Evolutionary conservation across 2,888 invertebrate genomes (phyloP).

Genomic region (Molanna angustata): DNA sequence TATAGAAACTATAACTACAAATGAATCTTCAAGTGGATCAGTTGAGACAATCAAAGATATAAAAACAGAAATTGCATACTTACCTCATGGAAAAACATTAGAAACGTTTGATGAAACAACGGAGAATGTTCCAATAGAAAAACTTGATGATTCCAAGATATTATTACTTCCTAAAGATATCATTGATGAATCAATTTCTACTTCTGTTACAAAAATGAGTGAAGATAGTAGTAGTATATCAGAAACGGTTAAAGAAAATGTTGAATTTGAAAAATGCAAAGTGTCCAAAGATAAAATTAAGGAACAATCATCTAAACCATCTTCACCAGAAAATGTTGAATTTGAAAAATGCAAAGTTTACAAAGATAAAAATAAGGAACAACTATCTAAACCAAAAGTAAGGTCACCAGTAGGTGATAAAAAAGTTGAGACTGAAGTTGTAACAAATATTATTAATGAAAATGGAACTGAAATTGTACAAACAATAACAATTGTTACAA

Average conservation of each 20-base stretch:
- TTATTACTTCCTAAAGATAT: no score
- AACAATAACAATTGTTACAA: slow-evolving; percentile 51
- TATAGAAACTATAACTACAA: slow-evolving; percentile 50
- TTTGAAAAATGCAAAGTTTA: background rate
- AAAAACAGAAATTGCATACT: slow-evolving; percentile 51
- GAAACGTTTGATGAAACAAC: slow-evolving; percentile 35
- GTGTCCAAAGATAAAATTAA: background rate
- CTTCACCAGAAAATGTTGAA: no score
- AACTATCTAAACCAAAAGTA: slow-evolving; percentile 40
- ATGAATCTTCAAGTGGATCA: slow-evolving; percentile 45
- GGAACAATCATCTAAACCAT: background rate
- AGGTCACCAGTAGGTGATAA: slow-evolving; percentile 50
- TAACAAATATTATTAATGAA: slow-evolving; percentile 48
- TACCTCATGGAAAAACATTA: slow-evolving; percentile 47
- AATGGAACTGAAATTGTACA: slow-evolving; percentile 50
- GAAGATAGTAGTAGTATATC: no score
- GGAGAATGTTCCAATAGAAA: background rate
- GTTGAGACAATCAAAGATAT: slow-evolving; percentile 52
- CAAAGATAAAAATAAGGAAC: background rate
- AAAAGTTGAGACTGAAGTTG: slow-evolving; percentile 50
- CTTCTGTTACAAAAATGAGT: no score
- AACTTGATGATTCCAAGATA: no score
- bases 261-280: no score
- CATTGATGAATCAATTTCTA: no score
- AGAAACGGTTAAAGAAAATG: no score